Base-by-base conservation (phyloP, 2,888 invertebrate genomes). In the Cephus nigrinus region DNA sequence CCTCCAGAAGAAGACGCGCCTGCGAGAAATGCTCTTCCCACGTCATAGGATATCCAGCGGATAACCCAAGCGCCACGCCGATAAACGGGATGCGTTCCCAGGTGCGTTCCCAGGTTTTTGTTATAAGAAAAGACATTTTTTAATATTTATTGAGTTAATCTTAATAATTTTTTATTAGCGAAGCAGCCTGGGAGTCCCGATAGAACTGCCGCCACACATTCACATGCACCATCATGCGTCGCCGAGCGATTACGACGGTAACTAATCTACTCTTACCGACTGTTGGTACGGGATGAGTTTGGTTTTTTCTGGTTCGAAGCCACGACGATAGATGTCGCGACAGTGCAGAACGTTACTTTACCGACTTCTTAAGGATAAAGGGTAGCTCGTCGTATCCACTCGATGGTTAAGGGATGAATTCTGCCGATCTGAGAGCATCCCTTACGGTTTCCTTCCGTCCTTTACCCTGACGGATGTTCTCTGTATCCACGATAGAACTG, bases 1-100 rank as follows among this genome's bases (percentile, higher is more conserved):
- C 96, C 5, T 93, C 95, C 23, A 94, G 95, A 87, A 92, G 96
- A 34, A 93, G 93, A 81, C 92, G 95, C 76, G 95, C 95, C 86
- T 94, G 95, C 75, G 94, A 94, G 93, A 90, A 91, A 92, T 87
- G 92, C 92, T 82, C 93, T 90, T 84, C 92, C 89, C 83, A 93
- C 91, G 77, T 92, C 91, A 86, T 92, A 91, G 82, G 92, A 91
- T 84, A 91, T 90, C 79, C 90, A 90, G 80, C 93, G 91, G 87
- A 92, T 92, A 86, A 92, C 92, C 81, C 92, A 88, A 84, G 92
- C 89, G 86, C 92, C 90, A 82, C 93, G 88, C 84, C 92, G 86
- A 82, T 92, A 88, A 86, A 92, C 91, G 85, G 89, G 85, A 85
- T 90, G 89, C 87, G 90, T 82, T 90, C 91, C 82, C 91, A 91